Conservation (phyloP, 2,113 vertebrate species). For the Rana temporaria region DNA sequence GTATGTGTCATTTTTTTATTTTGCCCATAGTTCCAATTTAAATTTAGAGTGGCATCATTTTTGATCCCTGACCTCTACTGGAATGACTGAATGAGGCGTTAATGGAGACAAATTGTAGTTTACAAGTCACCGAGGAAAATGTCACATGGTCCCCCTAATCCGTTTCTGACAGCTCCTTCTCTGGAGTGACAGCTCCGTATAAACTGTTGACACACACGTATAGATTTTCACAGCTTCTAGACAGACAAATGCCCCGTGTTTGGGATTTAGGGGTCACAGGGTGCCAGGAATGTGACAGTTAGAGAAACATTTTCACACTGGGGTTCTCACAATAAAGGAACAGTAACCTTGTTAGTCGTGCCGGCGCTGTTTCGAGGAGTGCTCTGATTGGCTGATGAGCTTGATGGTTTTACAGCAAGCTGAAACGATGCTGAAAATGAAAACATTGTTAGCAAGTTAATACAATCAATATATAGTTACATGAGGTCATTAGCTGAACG, state of each 20-base stretch:
- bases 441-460: not conserved
- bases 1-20: no score
- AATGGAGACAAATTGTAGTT: constrained; percentile 25
- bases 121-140: not conserved
- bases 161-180: constrained; percentile 34
- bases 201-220: not conserved
- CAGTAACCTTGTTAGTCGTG: constrained; percentile 2
- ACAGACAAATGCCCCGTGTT: constrained; percentile 7
- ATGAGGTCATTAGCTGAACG: not conserved
- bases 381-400: not conserved
- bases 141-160: constrained; percentile 20
- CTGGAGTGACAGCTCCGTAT: constrained; percentile 5
- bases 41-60: not conserved
- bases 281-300: constrained; percentile 18
- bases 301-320: constrained; percentile 11
- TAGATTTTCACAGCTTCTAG: constrained; percentile 2
- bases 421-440: not conserved
- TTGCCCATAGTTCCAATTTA: no score
- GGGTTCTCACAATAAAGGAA: constrained; percentile 14
- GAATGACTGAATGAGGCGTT: not conserved
- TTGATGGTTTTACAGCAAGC: not conserved
- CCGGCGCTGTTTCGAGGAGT: constrained; percentile 5
- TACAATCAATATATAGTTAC: not conserved
- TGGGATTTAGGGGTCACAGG: constrained; percentile 20
- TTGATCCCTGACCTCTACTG: not conserved